Base-by-base conservation (phyloP, 2,888 invertebrate genomes). In the Lordiphosa andalusiaca region DNA sequence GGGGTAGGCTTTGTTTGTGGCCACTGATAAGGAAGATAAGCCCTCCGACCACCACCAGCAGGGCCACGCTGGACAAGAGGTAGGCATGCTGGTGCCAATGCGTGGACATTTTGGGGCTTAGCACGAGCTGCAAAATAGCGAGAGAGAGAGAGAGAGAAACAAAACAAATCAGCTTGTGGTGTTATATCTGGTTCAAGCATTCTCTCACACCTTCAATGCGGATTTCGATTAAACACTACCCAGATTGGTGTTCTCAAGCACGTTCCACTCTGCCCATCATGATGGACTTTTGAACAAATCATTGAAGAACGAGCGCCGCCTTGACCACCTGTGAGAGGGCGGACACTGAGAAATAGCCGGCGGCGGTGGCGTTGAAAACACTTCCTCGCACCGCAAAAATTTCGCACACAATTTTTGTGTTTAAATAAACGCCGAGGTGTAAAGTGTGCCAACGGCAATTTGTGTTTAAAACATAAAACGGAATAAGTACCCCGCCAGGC, bases 51-150 rank as follows among this genome's bases (percentile, higher is more conserved):
- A 53, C 54, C 30, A 82, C 67, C 55, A 84, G 57, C 41, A 71
- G 33, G 19, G 72, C 12, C 33, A 73, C 38, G 59, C 67, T 61
- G 54, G 71, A 53, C 58, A 83, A 55, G 6, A 80, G 61, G 55
- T 68, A 72, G 60, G 70, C 73, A 48, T 81, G 72, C 50, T 83
- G 84, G 48, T 83, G 76, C 86, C 78, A 85, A 65, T 83, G 78
- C 40, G 85, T 84, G 47, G 88, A 87, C 89, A 88, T 88, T 60
- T 83, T 87, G 65, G 57, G 69, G 72, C 67, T 75, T 69, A 83
- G 67, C 54, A 85, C 84, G 55, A 83, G 76, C 88, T 88, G 72
- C 1, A 82, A 16, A 16, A 16, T 16, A 16, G 16, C 74, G 3
- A 9, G 16, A 75, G 3, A 9, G 40, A 64, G 19, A 56, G 10